Base-by-base conservation (phyloP, 2,888 invertebrate species). In the Nomada fabriciana region DNA sequence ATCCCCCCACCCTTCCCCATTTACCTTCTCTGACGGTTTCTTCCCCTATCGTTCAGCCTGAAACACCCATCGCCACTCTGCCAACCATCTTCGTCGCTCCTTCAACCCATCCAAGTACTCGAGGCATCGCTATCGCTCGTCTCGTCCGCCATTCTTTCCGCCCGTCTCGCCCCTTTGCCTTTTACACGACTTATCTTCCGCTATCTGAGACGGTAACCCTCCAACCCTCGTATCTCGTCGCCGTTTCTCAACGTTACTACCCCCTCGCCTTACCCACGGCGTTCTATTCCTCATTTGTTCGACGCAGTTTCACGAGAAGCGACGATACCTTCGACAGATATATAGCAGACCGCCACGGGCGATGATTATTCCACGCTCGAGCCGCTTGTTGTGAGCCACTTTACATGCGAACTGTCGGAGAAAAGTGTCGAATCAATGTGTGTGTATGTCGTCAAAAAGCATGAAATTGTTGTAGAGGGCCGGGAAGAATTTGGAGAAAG, bases 171-270 rank as follows among this genome's bases (percentile, higher is more conserved):
- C 77, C 75, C 77, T 80, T 80, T 61, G 73, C 76, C 81, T 81
- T 78, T 84, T 86, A 81, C 85, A 85, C 84, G 84, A 89, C 90
- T 90, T 91, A 90, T 91, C 91, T 88, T 82, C 83, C 76, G 76
- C 86, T 90, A 89, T 90, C 89, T 89, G 79, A 76, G 83, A 86
- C 79, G 80, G 73, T 69, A 74, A 87, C 65, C 76, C 77, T 65
- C 72, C 60, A 50, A 63, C 52, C 36, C 67, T 50, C 64, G 53
- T 73, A 77, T 76, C 71, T 80, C 68, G 50, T 72, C 82, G 72
- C 43, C 76, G 76, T 82, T 76, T 82, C 57, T 67, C 76, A 71
- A 68, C 70, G 50, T 57, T 70, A 29, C 63, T 25, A 0, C 78
- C 9, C 29, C 9, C 29, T 18, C 29, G 36, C n/a, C 59, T 29